phyloP scores from a whole-genome alignment of 2,888 invertebrate species.

The Dynastes hyllus region DNA sequence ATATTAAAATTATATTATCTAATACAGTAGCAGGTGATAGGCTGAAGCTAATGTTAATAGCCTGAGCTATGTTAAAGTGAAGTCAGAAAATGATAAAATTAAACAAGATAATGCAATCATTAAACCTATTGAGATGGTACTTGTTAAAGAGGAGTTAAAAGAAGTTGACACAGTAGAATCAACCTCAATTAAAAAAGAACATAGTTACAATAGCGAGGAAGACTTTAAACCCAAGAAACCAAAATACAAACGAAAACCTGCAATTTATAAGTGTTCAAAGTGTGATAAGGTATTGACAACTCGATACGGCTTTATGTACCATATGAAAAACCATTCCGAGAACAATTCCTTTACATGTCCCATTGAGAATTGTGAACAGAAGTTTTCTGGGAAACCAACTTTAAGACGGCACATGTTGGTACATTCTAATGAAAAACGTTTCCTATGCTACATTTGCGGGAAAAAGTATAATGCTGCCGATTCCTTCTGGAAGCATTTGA shows the following conservation, averaged over 20 bases:
- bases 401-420: conserved; percentile 26
- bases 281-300: conserved; percentile 27
- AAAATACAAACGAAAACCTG: conserved; percentile 12
- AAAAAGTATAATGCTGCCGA: conserved; percentile 25
- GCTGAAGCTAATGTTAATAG: not conserved
- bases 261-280: conserved; percentile 3
- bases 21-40: not conserved
- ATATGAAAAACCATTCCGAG: not conserved
- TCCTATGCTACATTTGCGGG: conserved; percentile 23
- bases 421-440: conserved; percentile 24
- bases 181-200: not conserved
- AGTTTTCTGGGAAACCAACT: conserved; percentile 26
- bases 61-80: not conserved
- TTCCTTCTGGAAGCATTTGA: conserved; percentile 23
- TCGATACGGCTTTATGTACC: conserved; percentile 2
- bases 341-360: conserved; percentile 2
- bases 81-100: not conserved
- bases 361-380: conserved; percentile 3
- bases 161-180: not conserved
- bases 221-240: not conserved
- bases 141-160: not conserved
- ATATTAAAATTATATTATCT: too few species aligned
- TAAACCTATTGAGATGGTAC: not conserved
- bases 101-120: not conserved
- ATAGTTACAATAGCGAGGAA: not conserved